These are phyloP conservation scores for Drosophila birchii DNA, from an alignment of 2,888 invertebrate species.

Conservation along the genomic window DNA sequence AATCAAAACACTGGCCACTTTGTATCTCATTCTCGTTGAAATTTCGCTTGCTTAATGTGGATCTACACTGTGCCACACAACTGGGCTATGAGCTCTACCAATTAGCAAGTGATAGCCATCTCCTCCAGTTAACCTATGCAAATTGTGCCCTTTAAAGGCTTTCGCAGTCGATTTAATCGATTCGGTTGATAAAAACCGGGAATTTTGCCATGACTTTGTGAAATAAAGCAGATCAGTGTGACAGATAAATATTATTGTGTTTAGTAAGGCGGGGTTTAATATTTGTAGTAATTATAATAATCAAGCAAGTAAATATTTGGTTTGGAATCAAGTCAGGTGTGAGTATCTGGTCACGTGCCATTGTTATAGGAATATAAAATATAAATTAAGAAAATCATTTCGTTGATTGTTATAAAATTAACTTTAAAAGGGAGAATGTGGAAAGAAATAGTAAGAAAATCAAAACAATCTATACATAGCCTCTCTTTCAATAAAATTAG, in stretches of 20 bases:
- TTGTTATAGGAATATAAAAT: too few relatives aligned
- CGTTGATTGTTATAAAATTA: not conserved
- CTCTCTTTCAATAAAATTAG: too few relatives aligned
- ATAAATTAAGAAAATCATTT: not conserved
- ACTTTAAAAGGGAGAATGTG: too few relatives aligned
- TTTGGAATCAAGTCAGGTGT: not conserved
- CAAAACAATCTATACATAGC: too few relatives aligned
- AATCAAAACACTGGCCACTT: slow-evolving; percentile 65
- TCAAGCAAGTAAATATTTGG: slow-evolving; percentile 1
- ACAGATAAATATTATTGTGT: slow-evolving; percentile 16
- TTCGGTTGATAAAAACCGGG: slow-evolving; percentile 8
- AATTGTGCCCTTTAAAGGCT: slow-evolving; percentile 24
- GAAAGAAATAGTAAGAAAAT: too few relatives aligned
- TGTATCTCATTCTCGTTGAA: slow-evolving; percentile 58
- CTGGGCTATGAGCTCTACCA: slow-evolving; percentile 18
- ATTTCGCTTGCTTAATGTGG: slow-evolving; percentile 51
- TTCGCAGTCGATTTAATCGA: slow-evolving; percentile 14
- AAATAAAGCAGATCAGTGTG: slow-evolving; percentile 17
- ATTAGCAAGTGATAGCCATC: slow-evolving; percentile 36
- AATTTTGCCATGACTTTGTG: slow-evolving; percentile 23
- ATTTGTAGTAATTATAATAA: not conserved
- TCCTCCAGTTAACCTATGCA: slow-evolving; percentile 24
- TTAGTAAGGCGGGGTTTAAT: not conserved
- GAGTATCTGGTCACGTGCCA: not conserved
- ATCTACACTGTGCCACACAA: slow-evolving; percentile 56